A percentile compares a stretch with the other conserved stretches of the same genome.
Evolutionary conservation across 2,888 invertebrate species (phyloP).

Genomic region (Alsophila aescularia): DNA sequence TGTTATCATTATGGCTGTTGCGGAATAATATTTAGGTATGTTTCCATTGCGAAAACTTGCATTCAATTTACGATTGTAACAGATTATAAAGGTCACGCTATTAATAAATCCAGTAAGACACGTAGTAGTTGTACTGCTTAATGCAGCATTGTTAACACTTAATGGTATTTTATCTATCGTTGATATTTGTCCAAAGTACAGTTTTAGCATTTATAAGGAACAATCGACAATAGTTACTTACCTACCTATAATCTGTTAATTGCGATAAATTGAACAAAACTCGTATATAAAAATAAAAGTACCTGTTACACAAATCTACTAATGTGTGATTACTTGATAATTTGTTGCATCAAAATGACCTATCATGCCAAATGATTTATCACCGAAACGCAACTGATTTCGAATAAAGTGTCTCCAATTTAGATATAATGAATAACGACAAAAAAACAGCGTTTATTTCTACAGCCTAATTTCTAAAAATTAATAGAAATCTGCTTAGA

Average conservation of each 20-base stretch:
- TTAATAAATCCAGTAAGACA: slow-evolving; percentile 34
- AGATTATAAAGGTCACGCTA: slow-evolving; percentile 64
- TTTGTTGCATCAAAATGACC: slow-evolving; percentile 1
- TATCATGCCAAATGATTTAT: not conserved
- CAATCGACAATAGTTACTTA: not conserved
- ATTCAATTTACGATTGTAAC: slow-evolving; percentile 61
- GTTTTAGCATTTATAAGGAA: not conserved
- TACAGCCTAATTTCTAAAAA: slow-evolving; percentile 61
- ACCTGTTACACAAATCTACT: not conserved
- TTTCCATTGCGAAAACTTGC: slow-evolving; percentile 66
- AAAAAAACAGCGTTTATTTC: slow-evolving; percentile 32
- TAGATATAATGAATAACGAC: slow-evolving; percentile 33
- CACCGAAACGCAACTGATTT: not conserved
- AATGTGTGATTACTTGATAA: not conserved
- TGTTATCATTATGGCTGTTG: slow-evolving; percentile 46
- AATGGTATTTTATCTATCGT: slow-evolving; percentile 20
- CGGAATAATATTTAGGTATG: slow-evolving; percentile 38
- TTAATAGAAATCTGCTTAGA: slow-evolving; percentile 74
- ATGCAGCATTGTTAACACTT: slow-evolving; percentile 28
- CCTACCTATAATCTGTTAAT: slow-evolving; percentile 16
- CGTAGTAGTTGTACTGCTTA: slow-evolving; percentile 40
- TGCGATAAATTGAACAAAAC: slow-evolving; percentile 1
- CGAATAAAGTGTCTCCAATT: slow-evolving; percentile 28
- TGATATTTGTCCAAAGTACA: slow-evolving; percentile 13
- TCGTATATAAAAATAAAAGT: too few species aligned